These are phyloP conservation scores for Hypsopygia costalis DNA, from an alignment of 2,888 invertebrate genomes.

Conservation along the genomic window DNA sequence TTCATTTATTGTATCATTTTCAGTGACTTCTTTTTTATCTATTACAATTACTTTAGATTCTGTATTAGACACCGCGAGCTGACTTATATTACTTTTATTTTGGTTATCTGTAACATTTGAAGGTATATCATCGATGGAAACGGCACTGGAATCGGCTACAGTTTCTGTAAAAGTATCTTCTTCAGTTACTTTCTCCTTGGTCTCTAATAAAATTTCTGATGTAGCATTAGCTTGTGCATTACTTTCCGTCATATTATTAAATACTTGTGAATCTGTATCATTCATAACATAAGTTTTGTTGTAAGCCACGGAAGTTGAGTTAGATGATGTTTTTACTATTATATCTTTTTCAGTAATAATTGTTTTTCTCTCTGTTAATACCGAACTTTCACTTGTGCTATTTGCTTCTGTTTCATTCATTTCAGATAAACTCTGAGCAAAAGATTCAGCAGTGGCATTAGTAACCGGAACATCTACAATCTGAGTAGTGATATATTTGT, in stretches of 20 bases:
- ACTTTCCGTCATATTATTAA: too few relatives aligned
- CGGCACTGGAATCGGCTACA: too few relatives aligned
- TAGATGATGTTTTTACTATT: conserved; percentile 1
- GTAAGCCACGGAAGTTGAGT: background rate
- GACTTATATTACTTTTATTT: too few relatives aligned
- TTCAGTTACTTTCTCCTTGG: background rate
- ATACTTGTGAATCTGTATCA: too few relatives aligned
- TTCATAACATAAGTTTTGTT: background rate
- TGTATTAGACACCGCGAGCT: too few relatives aligned
- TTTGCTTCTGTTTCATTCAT: background rate
- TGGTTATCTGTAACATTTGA: too few relatives aligned
- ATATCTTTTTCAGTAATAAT: background rate
- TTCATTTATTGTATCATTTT: too few relatives aligned
- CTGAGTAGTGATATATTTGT: background rate
- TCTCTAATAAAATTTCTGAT: background rate
- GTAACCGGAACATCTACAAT: background rate
- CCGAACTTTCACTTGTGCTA: background rate
- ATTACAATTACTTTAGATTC: too few relatives aligned
- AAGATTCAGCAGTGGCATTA: background rate
- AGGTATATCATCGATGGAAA: too few relatives aligned
- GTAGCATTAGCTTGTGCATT: background rate
- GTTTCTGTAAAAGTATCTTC: background rate
- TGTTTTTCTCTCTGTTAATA: conserved; percentile 5
- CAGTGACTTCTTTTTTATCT: too few relatives aligned
- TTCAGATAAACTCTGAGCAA: background rate